These are phyloP conservation scores for Subacronicta megacephala DNA, from an alignment of 2,888 invertebrate genomes.

Conservation along the genomic window DNA sequence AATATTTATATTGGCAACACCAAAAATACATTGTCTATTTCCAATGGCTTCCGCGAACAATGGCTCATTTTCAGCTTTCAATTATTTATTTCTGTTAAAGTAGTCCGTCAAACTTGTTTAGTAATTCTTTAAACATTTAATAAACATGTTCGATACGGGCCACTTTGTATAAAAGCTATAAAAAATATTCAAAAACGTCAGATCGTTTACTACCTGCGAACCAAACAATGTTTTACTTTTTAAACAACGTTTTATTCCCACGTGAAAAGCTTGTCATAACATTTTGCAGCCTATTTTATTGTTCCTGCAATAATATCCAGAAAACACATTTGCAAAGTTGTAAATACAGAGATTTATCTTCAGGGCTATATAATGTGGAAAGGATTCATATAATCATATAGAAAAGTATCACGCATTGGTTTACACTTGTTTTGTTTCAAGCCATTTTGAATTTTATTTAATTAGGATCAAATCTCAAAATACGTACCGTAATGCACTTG, in stretches of 20 bases:
- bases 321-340: slow-evolving; percentile 40
- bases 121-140: slow-evolving; percentile 25
- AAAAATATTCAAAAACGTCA: slow-evolving; percentile 19
- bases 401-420: too few species aligned
- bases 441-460: too few species aligned
- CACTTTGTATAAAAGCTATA: slow-evolving; percentile 30
- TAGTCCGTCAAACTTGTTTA: slow-evolving; percentile 13
- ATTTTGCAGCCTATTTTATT: slow-evolving; percentile 49
- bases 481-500: too few species aligned
- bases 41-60: slow-evolving; percentile 16
- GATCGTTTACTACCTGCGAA: slow-evolving; percentile 26
- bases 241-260: slow-evolving; percentile 42
- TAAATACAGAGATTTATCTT: slow-evolving; percentile 37
- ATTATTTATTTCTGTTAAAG: slow-evolving; percentile 18
- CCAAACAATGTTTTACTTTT: slow-evolving; percentile 39
- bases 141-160: slow-evolving; percentile 15
- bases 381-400: too few species aligned
- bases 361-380: slow-evolving; percentile 16
- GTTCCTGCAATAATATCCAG: slow-evolving; percentile 37
- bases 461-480: too few species aligned
- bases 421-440: too few species aligned
- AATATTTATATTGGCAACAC: slow-evolving; percentile 2
- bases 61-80: slow-evolving; percentile 1
- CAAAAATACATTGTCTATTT: not conserved
- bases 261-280: slow-evolving; percentile 46